phyloP scores from a whole-genome alignment of 2,797 vertebrate species.

The Manis crassicaudata region DNA sequence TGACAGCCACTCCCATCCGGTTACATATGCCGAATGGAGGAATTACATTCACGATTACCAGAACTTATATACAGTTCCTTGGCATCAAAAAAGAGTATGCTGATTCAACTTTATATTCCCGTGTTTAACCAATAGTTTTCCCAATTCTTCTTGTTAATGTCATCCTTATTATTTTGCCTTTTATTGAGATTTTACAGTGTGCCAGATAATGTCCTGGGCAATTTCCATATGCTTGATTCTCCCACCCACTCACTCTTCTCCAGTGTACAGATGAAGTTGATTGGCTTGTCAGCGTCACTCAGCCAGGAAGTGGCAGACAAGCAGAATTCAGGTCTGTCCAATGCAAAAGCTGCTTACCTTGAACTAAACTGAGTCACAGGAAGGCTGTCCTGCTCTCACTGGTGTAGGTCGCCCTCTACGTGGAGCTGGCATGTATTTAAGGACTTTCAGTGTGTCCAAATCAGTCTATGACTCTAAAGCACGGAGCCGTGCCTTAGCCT shows the following conservation, averaged over 20 bases:
- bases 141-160: background rate
- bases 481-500: background rate
- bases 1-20: background rate
- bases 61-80: background rate
- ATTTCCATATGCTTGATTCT: background rate
- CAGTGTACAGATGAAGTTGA: background rate
- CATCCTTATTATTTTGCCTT: background rate
- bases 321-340: background rate
- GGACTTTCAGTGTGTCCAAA: background rate
- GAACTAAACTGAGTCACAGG: background rate
- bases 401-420: background rate
- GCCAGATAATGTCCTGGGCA: background rate
- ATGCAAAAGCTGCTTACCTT: background rate
- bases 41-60: background rate
- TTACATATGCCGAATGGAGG: background rate
- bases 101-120: background rate
- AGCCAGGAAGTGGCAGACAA: background rate
- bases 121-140: background rate
- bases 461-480: background rate
- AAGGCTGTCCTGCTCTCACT: background rate
- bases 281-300: background rate
- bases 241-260: background rate
- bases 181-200: background rate
- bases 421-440: background rate
- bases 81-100: background rate